A percentile compares a stretch with the other conserved stretches of the same genome.
Conservation (phyloP, 2,113 vertebrate species). For the Pangasianodon hypophthalmus region DNA sequence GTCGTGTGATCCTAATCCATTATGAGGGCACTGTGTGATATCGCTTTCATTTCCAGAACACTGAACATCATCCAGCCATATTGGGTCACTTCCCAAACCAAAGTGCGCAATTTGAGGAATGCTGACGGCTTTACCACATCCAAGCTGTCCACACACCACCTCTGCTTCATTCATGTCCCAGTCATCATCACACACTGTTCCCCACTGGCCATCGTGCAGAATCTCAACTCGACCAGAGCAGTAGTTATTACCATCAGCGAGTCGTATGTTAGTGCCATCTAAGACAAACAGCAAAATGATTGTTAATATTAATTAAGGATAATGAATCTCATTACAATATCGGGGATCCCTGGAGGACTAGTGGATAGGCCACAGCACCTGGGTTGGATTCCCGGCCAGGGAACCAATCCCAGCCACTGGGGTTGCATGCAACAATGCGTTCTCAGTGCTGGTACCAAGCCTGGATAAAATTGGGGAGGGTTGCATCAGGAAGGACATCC, state of each 20-base stretch:
- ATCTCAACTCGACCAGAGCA: conserved; percentile 71
- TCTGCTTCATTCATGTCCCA: conserved; percentile 63
- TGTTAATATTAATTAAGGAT: too few relatives aligned
- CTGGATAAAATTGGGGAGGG: too few relatives aligned
- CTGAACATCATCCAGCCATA: conserved; percentile 60
- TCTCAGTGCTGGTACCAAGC: too few relatives aligned
- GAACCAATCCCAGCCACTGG: too few relatives aligned
- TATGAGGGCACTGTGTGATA: conserved; percentile 54
- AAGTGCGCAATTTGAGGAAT: conserved; percentile 42
- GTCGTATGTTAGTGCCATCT: conserved; percentile 36
- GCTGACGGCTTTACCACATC: conserved; percentile 63
- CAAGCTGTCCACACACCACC: conserved; percentile 66
- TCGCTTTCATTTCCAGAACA: conserved; percentile 59
- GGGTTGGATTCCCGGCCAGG: too few relatives aligned
- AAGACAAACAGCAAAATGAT: background rate
- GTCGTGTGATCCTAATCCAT: conserved; percentile 45
- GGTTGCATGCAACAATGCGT: too few relatives aligned
- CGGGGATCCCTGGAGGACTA: too few relatives aligned
- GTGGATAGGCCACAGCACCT: too few relatives aligned
- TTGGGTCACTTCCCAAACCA: conserved; percentile 50
- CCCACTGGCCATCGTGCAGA: conserved; percentile 51
- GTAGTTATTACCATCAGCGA: conserved; percentile 56
- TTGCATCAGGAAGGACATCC: too few relatives aligned
- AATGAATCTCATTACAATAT: too few relatives aligned
- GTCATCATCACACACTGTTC: conserved; percentile 64